Evolutionary conservation across 2,797 vertebrate genomes (phyloP).

Genomic region (Hybognathus amarus): DNA sequence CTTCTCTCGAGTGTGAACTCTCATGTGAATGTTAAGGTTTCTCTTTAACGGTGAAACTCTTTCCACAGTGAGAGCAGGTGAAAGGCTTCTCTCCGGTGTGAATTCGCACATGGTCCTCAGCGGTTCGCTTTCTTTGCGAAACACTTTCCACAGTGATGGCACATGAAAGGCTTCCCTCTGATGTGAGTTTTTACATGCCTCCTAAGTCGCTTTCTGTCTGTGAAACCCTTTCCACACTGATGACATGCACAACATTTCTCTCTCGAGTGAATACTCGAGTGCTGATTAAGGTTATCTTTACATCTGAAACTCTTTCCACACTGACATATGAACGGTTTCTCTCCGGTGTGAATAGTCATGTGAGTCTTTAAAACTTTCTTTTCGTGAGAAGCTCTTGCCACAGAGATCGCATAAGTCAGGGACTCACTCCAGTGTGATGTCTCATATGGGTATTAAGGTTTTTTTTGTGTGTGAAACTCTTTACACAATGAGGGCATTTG

Average conservation of each 20-base stretch:
- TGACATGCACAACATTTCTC: background rate
- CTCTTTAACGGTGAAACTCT: background rate
- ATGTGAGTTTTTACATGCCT: background rate
- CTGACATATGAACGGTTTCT: background rate
- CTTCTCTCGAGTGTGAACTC: background rate
- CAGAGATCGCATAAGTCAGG: background rate
- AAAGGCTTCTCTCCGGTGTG: background rate
- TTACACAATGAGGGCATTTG: background rate
- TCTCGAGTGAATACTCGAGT: background rate
- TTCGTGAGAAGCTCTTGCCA: background rate
- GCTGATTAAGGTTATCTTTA: constrained; percentile 3
- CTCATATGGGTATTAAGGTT: background rate
- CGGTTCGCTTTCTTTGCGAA: background rate
- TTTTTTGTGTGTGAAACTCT: background rate
- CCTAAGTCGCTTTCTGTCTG: background rate
- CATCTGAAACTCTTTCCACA: background rate
- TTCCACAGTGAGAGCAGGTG: background rate
- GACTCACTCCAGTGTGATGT: constrained; percentile 7
- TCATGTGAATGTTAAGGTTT: background rate
- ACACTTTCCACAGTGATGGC: background rate
- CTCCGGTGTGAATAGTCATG: constrained; percentile 1
- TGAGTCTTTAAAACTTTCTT: constrained; percentile 8
- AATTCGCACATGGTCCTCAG: background rate
- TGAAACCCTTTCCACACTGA: background rate
- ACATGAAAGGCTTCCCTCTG: background rate